phyloP scores from a whole-genome alignment of 2,797 vertebrate species.

The Lophius americanus region DNA sequence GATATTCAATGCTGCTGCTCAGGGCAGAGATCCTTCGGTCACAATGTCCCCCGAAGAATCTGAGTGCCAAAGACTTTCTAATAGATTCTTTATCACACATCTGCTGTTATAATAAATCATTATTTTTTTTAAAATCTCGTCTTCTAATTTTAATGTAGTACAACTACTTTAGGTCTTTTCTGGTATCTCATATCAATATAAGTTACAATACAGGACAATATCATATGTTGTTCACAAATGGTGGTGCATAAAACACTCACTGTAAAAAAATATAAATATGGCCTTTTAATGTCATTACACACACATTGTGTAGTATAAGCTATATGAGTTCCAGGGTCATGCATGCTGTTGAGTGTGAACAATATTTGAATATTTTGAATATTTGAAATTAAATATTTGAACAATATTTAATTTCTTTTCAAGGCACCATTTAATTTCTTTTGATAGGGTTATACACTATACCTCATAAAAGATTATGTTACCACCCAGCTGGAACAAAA shows the following conservation, averaged over 20 bases:
- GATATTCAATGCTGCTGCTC: too few relatives aligned
- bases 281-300: background rate
- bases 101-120: too few relatives aligned
- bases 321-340: background rate
- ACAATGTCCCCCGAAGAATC: too few relatives aligned
- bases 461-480: slow-evolving; percentile 31
- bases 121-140: too few relatives aligned
- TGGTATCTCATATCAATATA: background rate
- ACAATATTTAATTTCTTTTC: background rate
- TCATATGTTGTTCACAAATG: background rate
- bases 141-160: too few relatives aligned
- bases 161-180: too few relatives aligned
- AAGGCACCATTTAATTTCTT: slow-evolving; percentile 10
- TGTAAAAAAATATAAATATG: background rate
- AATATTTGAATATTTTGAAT: background rate
- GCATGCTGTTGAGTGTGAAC: slow-evolving; percentile 1
- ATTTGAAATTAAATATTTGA: background rate
- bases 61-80: too few relatives aligned
- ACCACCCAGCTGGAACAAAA: slow-evolving; percentile 28
- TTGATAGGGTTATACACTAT: slow-evolving; percentile 13
- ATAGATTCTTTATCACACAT: too few relatives aligned
- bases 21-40: too few relatives aligned
- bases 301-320: background rate
- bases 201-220: background rate
- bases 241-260: background rate